Evolutionary conservation across 2,113 vertebrate species (phyloP), one percentile per base, ranked within the genome.

Genomic region (Oplegnathus fasciatus): DNA sequence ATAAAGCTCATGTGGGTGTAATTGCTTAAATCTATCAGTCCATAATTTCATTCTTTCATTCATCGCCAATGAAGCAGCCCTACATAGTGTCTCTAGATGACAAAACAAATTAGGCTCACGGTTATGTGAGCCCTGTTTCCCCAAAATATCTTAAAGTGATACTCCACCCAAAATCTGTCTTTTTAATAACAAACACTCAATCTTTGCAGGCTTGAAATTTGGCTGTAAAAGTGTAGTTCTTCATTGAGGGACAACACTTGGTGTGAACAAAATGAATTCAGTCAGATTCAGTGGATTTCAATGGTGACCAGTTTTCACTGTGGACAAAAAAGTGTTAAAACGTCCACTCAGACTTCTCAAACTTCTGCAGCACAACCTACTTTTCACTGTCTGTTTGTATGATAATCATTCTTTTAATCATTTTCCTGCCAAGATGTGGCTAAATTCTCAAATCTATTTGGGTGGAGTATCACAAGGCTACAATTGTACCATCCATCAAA

Each of bases 1-100:
- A 88, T 87, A 60, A 88, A 80, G 57, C 77, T 83, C 76, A 80
- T 75, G 88, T 91, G 92, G 84, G 91, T 84, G 88, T 93, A 88
- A 90, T 87, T 85, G 80, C 85, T 91, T 74, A 80, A 89, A 91
- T 86, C 72, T 82, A 87, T 91, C 86, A 58, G 84, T 83, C 73
- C 73, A 80, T 80, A 83, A 55, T 83, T 87, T 80, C 67, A 34
- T 55, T 80, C 73, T 76, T 75, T 87, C 69, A 65, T 82, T 86
- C 84, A 62, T 83, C 5, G 40, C 62, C 85, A 87, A 37, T 80
- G 81, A 88, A 86, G 90, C 81, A 75, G 77, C 68, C 70, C 71
- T 30, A 30, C 30, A 79, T 13, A 70, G 75, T 61, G 61, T 78
- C 79, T 84, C 57, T 6, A 84, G 71, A 89, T 88, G 89, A 88